A percentile compares a stretch with the other conserved stretches of the same genome.
These are phyloP conservation scores for Platyrinchus mystaceus DNA, from an alignment of 2,797 vertebrate species.

Conservation along the genomic window DNA sequence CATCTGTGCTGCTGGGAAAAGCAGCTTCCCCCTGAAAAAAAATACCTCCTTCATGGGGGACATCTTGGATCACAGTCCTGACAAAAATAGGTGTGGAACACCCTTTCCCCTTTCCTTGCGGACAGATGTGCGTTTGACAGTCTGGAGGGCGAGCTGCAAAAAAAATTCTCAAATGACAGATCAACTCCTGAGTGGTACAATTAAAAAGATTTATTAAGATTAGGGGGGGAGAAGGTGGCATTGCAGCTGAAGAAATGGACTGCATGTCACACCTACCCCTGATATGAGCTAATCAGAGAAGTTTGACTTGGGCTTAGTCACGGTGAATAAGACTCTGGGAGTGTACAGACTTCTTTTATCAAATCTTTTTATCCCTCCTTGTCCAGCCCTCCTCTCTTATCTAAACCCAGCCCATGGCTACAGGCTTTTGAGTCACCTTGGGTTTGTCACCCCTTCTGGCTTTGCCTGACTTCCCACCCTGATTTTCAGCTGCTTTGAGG, in stretches of 20 bases:
- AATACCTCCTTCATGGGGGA: background rate
- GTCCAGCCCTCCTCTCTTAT: background rate
- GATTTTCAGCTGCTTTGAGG: background rate
- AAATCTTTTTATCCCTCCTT: background rate
- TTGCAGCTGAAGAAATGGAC: background rate
- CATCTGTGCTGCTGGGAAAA: background rate
- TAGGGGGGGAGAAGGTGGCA: background rate
- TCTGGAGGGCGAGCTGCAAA: background rate
- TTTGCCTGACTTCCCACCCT: background rate
- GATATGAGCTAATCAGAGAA: background rate
- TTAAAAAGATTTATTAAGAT: background rate
- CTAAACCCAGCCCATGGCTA: background rate
- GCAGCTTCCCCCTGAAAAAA: background rate
- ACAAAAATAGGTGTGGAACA: background rate
- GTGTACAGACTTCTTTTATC: background rate
- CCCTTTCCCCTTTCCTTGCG: background rate
- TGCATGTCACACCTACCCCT: background rate
- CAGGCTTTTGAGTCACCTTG: background rate
- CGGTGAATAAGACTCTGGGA: background rate
- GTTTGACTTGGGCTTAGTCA: background rate
- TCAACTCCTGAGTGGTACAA: background rate
- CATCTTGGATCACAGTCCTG: background rate
- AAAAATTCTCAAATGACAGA: background rate
- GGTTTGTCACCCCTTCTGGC: background rate
- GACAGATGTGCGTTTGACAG: background rate